Percentiles rank a stretch among this genome's conserved stretches.
Evolutionary conservation across 1,140 invertebrate genomes (phyloP).

Genomic region (Zaprionus tsacasi): DNA sequence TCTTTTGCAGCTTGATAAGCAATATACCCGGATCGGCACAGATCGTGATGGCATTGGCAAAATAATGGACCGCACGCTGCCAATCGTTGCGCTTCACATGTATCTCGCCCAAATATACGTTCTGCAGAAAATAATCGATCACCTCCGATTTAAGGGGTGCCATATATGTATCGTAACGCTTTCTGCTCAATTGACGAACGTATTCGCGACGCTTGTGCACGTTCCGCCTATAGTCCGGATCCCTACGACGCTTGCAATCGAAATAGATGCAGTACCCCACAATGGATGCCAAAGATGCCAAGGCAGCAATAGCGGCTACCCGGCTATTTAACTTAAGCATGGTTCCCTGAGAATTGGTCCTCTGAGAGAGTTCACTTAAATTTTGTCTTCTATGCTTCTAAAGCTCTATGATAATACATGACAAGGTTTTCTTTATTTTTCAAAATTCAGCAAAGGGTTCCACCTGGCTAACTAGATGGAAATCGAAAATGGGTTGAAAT

Average conservation of each 20-base stretch:
- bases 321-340: constrained; percentile 5
- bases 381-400: neutral
- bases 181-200: neutral
- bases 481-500: neutral
- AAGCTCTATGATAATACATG: constrained; percentile 1
- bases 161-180: neutral
- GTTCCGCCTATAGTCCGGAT: constrained; percentile 12
- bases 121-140: constrained; percentile 30
- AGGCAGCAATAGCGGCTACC: neutral
- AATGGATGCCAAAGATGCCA: constrained; percentile 23
- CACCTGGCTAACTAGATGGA: neutral
- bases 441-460: neutral
- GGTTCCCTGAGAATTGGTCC: neutral
- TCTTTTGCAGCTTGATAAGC: neutral
- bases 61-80: constrained; percentile 13
- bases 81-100: constrained; percentile 10
- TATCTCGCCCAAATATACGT: constrained; percentile 29
- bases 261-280: constrained; percentile 39
- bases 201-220: constrained; percentile 26
- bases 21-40: constrained; percentile 24
- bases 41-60: constrained; percentile 31
- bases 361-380: neutral
- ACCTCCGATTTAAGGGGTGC: neutral
- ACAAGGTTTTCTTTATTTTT: neutral
- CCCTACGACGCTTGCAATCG: constrained; percentile 28